phyloP scores from a whole-genome alignment of 1,140 invertebrate genomes.

The Scaptomyza hsui region DNA sequence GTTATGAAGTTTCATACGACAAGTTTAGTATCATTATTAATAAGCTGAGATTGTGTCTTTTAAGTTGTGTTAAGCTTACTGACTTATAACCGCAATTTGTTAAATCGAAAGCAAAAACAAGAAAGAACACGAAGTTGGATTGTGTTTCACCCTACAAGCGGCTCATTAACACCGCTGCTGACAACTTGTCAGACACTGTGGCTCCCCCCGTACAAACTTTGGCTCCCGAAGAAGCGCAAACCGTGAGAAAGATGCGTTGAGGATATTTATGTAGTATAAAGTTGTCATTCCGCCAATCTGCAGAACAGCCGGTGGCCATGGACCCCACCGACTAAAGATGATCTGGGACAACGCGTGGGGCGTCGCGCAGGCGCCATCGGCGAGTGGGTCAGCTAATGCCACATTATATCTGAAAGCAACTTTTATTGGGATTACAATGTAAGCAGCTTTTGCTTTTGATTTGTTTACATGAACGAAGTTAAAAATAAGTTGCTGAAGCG shows the following conservation, averaged over 20 bases:
- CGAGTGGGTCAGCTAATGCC: constrained; percentile 30
- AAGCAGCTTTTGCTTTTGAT: constrained; percentile 2
- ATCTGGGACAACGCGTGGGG: constrained; percentile 49
- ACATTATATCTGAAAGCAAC: not conserved
- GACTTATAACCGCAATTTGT: no score
- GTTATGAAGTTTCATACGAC: no score
- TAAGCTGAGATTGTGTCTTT: no score
- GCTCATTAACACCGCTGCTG: constrained; percentile 65
- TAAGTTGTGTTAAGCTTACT: no score
- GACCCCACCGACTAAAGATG: constrained; percentile 45
- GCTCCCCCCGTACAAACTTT: constrained; percentile 26
- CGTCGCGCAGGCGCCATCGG: constrained; percentile 26
- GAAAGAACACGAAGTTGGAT: not conserved
- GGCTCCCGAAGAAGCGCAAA: constrained; percentile 24
- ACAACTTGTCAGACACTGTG: constrained; percentile 52
- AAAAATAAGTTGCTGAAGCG: constrained; percentile 37
- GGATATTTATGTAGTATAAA: constrained; percentile 11
- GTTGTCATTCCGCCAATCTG: constrained; percentile 26
- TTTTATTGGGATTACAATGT: constrained; percentile 7
- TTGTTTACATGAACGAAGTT: constrained; percentile 28
- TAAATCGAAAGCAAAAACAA: no score
- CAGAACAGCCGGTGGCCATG: constrained; percentile 33
- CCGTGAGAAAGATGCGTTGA: constrained; percentile 53
- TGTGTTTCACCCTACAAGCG: constrained; percentile 23
- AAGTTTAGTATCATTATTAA: no score